Percentiles rank a stretch among this genome's conserved stretches.
Conservation (phyloP, 1,140 invertebrate species). For the Drosophila nebulosa region DNA sequence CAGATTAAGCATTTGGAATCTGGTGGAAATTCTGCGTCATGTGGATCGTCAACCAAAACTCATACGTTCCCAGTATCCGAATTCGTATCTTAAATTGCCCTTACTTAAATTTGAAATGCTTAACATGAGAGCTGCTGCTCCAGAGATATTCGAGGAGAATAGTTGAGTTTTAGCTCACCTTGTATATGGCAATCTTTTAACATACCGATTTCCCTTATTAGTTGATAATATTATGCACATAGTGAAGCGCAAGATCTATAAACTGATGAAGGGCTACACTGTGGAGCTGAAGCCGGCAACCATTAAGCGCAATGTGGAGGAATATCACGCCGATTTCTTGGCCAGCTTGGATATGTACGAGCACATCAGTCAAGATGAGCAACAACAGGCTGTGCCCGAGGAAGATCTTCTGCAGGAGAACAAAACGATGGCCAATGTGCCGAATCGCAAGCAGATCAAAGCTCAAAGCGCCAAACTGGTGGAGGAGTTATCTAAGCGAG, state of each 20-base stretch:
- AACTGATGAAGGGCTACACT: slow-evolving; percentile 67
- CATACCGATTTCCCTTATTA: slow-evolving; percentile 7
- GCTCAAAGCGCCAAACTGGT: slow-evolving; percentile 63
- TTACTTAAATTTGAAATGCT: slow-evolving; percentile 75
- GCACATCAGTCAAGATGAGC: slow-evolving; percentile 25
- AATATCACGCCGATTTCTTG: slow-evolving; percentile 64
- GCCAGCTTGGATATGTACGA: slow-evolving; percentile 46
- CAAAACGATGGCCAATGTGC: slow-evolving; percentile 64
- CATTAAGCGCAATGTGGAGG: slow-evolving; percentile 47
- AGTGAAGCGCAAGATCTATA: slow-evolving; percentile 67
- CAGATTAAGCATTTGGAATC: slow-evolving; percentile 65
- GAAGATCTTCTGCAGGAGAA: slow-evolving; percentile 60
- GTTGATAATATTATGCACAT: slow-evolving; percentile 64
- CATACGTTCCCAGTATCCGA: slow-evolving; percentile 61
- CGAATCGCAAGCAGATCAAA: slow-evolving; percentile 74
- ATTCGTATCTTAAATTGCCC: slow-evolving; percentile 67
- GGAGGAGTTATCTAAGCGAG: slow-evolving; percentile 65
- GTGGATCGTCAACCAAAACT: slow-evolving; percentile 59
- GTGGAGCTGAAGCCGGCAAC: slow-evolving; percentile 45
- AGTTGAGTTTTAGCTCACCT: slow-evolving; percentile 37
- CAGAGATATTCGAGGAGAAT: slow-evolving; percentile 68
- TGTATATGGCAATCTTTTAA: background rate
- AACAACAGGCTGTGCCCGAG: slow-evolving; percentile 20
- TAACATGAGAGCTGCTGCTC: slow-evolving; percentile 67
- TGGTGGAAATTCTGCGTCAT: slow-evolving; percentile 65